These are phyloP conservation scores for Sussaba pulchella DNA, from an alignment of 2,888 invertebrate genomes.

Conservation along the genomic window DNA sequence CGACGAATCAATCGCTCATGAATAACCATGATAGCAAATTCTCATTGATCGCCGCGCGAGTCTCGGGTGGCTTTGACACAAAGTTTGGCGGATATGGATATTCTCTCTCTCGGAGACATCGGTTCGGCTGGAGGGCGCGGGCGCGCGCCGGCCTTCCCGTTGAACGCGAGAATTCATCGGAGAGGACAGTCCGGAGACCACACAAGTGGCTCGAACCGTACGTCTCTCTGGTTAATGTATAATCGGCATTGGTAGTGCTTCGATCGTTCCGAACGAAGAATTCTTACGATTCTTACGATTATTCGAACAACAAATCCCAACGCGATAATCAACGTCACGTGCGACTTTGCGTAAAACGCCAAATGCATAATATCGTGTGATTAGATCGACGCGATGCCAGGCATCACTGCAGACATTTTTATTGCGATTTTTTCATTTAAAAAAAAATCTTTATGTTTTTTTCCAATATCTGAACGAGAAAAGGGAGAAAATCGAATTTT, in stretches of 20 bases:
- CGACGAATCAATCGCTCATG: slow-evolving; percentile 65
- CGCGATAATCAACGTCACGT: slow-evolving; percentile 29
- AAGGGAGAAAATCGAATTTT: no score
- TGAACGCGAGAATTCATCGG: slow-evolving; percentile 32
- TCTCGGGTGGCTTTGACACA: slow-evolving; percentile 46
- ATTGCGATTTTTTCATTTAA: no score
- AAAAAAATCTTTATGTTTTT: no score
- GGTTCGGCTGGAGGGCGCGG: no score
- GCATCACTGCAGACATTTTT: background rate
- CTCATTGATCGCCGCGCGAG: slow-evolving; percentile 63
- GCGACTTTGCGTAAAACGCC: slow-evolving; percentile 1
- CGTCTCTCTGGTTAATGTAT: background rate
- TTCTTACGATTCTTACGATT: slow-evolving; percentile 47
- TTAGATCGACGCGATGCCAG: background rate
- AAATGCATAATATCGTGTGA: slow-evolving; percentile 22
- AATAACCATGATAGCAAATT: slow-evolving; percentile 70
- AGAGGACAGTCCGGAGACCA: slow-evolving; percentile 42
- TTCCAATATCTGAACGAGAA: no score
- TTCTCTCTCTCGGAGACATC: slow-evolving; percentile 45
- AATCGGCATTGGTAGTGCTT: slow-evolving; percentile 23
- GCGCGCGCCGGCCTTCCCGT: slow-evolving; percentile 8
- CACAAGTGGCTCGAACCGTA: slow-evolving; percentile 41
- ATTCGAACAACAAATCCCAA: no score
- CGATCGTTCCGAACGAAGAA: slow-evolving; percentile 14
- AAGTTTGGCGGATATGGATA: slow-evolving; percentile 58